Evolutionary conservation across 2,888 invertebrate genomes (phyloP).

Genomic region (Antheraea assamensis): DNA sequence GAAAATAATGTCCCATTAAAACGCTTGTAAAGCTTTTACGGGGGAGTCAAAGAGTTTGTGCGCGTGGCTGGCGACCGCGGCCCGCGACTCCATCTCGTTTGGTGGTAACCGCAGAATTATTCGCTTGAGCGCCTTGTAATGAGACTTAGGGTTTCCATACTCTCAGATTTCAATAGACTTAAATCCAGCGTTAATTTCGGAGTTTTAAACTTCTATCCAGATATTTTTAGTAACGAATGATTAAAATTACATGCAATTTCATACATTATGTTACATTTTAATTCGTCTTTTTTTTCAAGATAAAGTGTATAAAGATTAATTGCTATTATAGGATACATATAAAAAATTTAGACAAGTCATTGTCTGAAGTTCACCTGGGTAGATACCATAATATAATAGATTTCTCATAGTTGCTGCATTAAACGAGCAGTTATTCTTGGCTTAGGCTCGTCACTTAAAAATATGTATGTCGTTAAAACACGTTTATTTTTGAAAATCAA

Average conservation of each 20-base stretch:
- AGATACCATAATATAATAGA: too few species aligned
- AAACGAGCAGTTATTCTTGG: too few species aligned
- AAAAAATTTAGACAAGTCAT: too few species aligned
- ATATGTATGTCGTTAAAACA: too few species aligned
- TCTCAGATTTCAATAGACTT: not conserved
- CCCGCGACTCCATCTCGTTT: slow-evolving; percentile 58
- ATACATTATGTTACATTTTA: not conserved
- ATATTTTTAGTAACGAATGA: not conserved
- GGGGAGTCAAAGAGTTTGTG: slow-evolving; percentile 41
- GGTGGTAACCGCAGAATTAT: slow-evolving; percentile 74
- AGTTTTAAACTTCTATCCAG: not conserved
- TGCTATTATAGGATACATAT: too few species aligned
- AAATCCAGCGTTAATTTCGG: not conserved
- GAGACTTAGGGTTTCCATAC: slow-evolving; percentile 42
- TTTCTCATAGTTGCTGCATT: too few species aligned
- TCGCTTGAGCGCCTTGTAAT: slow-evolving; percentile 73
- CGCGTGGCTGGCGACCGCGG: slow-evolving; percentile 58
- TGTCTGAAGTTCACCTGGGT: too few species aligned
- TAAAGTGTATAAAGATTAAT: too few species aligned
- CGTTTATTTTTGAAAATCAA: too few species aligned
- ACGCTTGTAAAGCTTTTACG: slow-evolving; percentile 31
- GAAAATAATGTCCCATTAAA: slow-evolving; percentile 31
- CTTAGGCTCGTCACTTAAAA: too few species aligned
- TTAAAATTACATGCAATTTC: not conserved
- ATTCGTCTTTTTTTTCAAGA: not conserved